Base-by-base conservation (phyloP, 2,797 vertebrate species). In the Enteromius unitaeniatus region DNA sequence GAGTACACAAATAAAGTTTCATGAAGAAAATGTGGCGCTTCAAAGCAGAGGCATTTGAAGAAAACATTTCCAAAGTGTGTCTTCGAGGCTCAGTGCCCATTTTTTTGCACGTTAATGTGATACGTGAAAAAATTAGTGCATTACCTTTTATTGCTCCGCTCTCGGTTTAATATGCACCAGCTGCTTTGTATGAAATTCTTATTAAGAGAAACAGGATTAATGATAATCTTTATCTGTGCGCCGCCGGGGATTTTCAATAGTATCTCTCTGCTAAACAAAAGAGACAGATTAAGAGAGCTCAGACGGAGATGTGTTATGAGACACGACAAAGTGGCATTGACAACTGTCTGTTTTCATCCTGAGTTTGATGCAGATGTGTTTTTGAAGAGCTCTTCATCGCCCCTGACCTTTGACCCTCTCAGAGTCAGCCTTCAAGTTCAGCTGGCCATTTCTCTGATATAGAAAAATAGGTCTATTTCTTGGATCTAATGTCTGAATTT, bases 201-300 rank as follows among this genome's bases (percentile, higher is more conserved):
- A 81, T 73, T 81, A 81, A 49, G 14, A 64, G 69, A 62, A 73
- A 81, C 69, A 14, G 55, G 79, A 81, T 81, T 81, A 62, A 81
- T 73, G 53, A 74, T 81, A 62, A 81, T 81, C 79, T 49, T 74
- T 37, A 73, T 49, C 55, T 31, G 19, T 19, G n/a, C 5, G 31
- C 79, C 55, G 3, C 26, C 40, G 10, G 55, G 69, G 69, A 15
- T 60, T 51, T 74, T 64, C 55, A 81, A 73, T 47, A 64, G 14
- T 64, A 37, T 81, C 55, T 51, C 69, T 73, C 42, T 47, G 42
- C 68, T 64, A 81, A 81, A 81, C 53, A 81, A 81, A 73, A 73
- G 40, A 81, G 40, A 73, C 42, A 21, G 55, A 82, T 81, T 64
- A 64, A 19, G 28, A 73, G 42, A 64, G 55, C 55, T 49, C 69